Evolutionary conservation across 2,797 vertebrate species (phyloP).

Genomic region (Falco columbarius): DNA sequence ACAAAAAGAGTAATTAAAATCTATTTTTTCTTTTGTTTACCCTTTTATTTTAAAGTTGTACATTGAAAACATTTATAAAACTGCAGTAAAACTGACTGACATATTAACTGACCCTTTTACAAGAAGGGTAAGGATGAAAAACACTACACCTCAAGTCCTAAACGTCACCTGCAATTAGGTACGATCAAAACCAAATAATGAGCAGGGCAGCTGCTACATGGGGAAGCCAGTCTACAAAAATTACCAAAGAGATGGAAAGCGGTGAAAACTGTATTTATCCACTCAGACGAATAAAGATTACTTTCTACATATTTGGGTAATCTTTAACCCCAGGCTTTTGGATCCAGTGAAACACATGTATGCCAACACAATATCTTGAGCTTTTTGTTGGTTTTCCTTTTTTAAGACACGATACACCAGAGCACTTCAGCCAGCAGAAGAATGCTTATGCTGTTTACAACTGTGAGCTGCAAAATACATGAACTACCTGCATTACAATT

Average conservation of each 20-base stretch:
- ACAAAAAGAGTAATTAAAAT: neutral
- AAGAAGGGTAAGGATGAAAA: conserved; percentile 28
- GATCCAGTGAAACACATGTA: neutral
- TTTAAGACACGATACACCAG: neutral
- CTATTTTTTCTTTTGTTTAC: neutral
- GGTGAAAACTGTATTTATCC: conserved; percentile 16
- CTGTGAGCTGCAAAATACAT: neutral
- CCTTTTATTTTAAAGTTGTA: neutral
- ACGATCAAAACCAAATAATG: conserved; percentile 63
- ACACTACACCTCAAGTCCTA: neutral
- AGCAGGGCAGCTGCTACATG: conserved; percentile 51
- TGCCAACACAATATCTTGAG: conserved; percentile 22
- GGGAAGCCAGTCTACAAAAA: conserved; percentile 51
- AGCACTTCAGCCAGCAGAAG: conserved; percentile 12
- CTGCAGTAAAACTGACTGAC: conserved; percentile 8
- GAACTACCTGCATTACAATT: neutral
- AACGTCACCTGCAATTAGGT: conserved; percentile 47
- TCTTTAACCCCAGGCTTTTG: conserved; percentile 49
- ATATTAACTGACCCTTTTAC: conserved; percentile 26
- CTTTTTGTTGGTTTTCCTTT: neutral
- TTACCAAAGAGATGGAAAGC: conserved; percentile 34
- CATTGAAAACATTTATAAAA: neutral
- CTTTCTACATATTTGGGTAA: conserved; percentile 40
- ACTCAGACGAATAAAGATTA: conserved; percentile 42
- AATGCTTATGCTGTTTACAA: conserved; percentile 7